Evolutionary conservation across 2,113 vertebrate species (phyloP), one percentile per base, ranked within the genome.

Genomic region (Podocnemis expansa): DNA sequence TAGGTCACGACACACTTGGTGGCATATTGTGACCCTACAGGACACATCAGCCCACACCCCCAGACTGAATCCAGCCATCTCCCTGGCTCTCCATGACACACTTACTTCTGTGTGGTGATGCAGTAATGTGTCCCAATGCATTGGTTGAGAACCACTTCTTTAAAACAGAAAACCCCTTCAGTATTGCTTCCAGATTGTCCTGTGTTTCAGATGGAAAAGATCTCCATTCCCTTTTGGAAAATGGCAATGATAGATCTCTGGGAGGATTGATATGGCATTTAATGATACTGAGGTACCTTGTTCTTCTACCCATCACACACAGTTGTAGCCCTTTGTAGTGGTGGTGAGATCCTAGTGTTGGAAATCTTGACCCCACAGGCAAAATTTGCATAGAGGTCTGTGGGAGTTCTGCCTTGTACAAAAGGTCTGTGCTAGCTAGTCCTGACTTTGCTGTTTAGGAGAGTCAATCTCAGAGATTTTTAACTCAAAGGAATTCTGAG

Each of bases 231-330:
- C 96, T 88, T 88, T 86, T 80, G 83, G 92, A 85, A 94, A 94
- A 93, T 93, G 89, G 96, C 97, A 96, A 98, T 98, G 96, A 98
- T 93, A 96, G 96, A 93, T 97, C 98, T 98, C 78, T 86, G 54
- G 85, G 91, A 93, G 92, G 95, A n/a, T 86, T 80, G 51, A 96
- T 93, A 97, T 88, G 93, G 90, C 89, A 93, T 94, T 96, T 97
- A 97, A 98, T 98, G 98, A 98, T 41, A 85, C 85, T 75, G 89
- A 95, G 94, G 86, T 97, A 94, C 97, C 97, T 97, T 97, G 87
- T 96, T 98, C 88, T 52, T 86, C 91, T 95, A 95, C 96, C 95
- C 22, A 2, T 94, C 67, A 49, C 81, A 80, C 89, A 29, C 93
- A 83, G 87, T 95, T 94, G 75, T 91, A 90, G 84, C 29, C 91